Conservation (phyloP, 2,888 invertebrate genomes). For the Luperina testacea region DNA sequence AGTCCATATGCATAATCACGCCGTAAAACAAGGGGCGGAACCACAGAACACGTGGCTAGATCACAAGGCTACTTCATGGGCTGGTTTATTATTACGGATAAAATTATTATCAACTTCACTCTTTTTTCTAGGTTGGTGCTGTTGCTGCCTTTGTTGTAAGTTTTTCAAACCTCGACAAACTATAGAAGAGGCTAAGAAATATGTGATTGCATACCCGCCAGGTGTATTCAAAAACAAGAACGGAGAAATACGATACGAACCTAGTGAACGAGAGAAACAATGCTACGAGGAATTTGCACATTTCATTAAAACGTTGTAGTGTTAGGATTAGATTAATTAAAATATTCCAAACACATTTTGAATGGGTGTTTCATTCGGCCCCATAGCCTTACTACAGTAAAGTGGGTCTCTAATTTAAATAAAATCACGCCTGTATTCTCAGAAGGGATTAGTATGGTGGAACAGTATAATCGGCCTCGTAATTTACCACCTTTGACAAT, state of each 20-base stretch:
- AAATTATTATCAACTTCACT: not conserved
- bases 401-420: not conserved
- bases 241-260: conserved; percentile 84
- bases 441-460: not conserved
- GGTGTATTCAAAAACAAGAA: conserved; percentile 84
- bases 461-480: not conserved
- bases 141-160: conserved; percentile 90
- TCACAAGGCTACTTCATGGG: not conserved
- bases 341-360: not conserved
- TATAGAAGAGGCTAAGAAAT: conserved; percentile 89
- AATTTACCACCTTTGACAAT: not conserved
- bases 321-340: not conserved
- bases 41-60: not conserved
- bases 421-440: not conserved
- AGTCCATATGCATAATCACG: not conserved
- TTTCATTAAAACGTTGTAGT: conserved; percentile 87
- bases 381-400: not conserved
- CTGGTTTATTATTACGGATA: not conserved
- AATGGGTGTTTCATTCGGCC: not conserved
- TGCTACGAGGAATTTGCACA: conserved; percentile 90
- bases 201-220: conserved; percentile 89
- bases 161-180: conserved; percentile 89
- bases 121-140: conserved; percentile 90
- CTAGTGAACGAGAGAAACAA: conserved; percentile 90
- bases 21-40: not conserved